Conservation (phyloP, 2,797 vertebrate species). For the Tiaroga cobitis region DNA sequence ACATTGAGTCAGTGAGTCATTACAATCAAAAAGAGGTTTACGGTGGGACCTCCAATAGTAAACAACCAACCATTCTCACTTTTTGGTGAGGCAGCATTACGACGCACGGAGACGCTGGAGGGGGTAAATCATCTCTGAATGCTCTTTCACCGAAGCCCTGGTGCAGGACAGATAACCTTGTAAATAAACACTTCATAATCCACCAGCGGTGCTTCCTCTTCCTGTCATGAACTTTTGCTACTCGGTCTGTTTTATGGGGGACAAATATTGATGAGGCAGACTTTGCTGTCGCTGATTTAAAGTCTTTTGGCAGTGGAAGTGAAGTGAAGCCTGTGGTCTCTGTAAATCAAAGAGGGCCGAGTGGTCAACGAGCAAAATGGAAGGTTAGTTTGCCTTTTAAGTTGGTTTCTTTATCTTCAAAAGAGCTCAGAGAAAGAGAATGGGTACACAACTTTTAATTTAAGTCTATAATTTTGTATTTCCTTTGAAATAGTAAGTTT, state of each 20-base stretch:
- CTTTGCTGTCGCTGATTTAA: slow-evolving; percentile 57
- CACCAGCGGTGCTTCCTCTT: slow-evolving; percentile 54
- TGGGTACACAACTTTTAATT: background rate
- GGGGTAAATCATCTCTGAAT: slow-evolving; percentile 42
- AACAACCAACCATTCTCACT: slow-evolving; percentile 2
- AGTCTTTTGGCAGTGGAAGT: slow-evolving; percentile 48
- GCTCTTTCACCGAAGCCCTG: slow-evolving; percentile 46
- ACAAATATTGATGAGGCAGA: slow-evolving; percentile 64
- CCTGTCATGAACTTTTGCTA: slow-evolving; percentile 64
- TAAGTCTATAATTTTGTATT: background rate
- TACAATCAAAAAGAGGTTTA: background rate
- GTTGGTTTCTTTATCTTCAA: slow-evolving; percentile 1
- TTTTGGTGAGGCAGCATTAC: slow-evolving; percentile 32
- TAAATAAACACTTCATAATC: slow-evolving; percentile 75
- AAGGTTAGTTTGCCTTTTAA: slow-evolving; percentile 69
- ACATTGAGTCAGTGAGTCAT: background rate
- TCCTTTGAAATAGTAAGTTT: background rate
- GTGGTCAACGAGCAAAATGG: slow-evolving; percentile 64
- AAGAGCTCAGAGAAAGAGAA: background rate
- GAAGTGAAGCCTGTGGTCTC: slow-evolving; percentile 53
- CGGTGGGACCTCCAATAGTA: background rate
- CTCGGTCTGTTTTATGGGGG: slow-evolving; percentile 49
- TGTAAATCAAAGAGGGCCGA: slow-evolving; percentile 68
- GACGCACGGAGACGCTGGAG: background rate
- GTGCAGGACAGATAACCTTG: slow-evolving; percentile 70